Evolutionary conservation across 2,113 vertebrate species (phyloP).

Genomic region (Cromileptes altivelis): DNA sequence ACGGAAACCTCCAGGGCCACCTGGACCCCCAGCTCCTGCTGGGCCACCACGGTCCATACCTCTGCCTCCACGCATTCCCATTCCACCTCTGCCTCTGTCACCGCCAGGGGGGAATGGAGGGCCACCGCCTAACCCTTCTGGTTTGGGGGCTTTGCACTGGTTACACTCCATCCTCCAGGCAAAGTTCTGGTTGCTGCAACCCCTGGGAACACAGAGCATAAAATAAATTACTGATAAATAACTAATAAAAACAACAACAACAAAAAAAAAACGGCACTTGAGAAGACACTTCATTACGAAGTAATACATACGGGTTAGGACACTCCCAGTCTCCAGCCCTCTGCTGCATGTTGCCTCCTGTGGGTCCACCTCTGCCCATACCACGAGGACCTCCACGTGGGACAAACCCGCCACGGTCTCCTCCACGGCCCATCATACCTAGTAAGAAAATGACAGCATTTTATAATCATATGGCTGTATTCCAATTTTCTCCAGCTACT

Average conservation of each 20-base stretch:
- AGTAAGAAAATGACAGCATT: background rate
- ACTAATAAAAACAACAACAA: background rate
- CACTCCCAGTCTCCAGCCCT: conserved; percentile 98
- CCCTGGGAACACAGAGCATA: conserved; percentile 77
- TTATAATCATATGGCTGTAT: background rate
- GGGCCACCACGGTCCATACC: conserved; percentile 94
- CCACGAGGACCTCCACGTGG: conserved; percentile 90
- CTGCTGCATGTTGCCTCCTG: conserved; percentile 95
- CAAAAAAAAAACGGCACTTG: background rate
- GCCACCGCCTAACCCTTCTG: conserved; percentile 91
- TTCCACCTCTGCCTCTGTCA: conserved; percentile 92
- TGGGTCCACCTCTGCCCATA: conserved; percentile 88
- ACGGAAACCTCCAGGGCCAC: conserved; percentile 92
- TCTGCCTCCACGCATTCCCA: conserved; percentile 92
- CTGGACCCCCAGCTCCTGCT: conserved; percentile 79
- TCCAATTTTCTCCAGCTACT: background rate
- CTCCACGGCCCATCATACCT: conserved; percentile 87
- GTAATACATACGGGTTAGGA: conserved; percentile 92
- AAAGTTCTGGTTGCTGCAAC: conserved; percentile 98
- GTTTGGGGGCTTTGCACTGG: conserved; percentile 98
- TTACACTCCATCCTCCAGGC: conserved; percentile 99
- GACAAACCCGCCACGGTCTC: conserved; percentile 89
- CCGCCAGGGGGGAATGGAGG: conserved; percentile 94
- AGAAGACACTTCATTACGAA: background rate
- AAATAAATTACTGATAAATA: background rate